Percentiles rank a stretch among this genome's conserved stretches.
Evolutionary conservation across 2,888 invertebrate species (phyloP).

Genomic region (Ommatoiulus sabulosus): DNA sequence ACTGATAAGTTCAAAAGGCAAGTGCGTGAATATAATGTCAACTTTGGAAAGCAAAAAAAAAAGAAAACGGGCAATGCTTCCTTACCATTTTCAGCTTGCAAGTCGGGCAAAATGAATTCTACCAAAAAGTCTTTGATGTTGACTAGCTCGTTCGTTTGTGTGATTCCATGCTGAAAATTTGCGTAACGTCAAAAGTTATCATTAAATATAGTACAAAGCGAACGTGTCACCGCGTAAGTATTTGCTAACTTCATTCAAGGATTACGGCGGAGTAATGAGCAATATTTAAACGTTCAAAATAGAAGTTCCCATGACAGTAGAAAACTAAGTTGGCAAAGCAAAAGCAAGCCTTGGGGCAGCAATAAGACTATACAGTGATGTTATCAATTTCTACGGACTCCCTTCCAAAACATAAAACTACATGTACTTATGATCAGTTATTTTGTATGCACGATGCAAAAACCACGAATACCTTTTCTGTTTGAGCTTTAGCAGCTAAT

Average conservation of each 20-base stretch:
- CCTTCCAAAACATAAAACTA: too few species aligned
- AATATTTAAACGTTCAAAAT: too few species aligned
- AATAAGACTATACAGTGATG: too few species aligned
- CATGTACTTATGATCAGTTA: too few species aligned
- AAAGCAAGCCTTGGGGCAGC: too few species aligned
- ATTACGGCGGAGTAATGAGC: too few species aligned
- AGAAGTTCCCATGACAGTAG: too few species aligned
- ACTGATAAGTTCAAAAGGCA: slow-evolving; percentile 71
- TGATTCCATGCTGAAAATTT: slow-evolving; percentile 79
- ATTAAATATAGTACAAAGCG: too few species aligned
- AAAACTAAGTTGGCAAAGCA: too few species aligned
- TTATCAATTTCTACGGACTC: too few species aligned
- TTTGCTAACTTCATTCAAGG: too few species aligned
- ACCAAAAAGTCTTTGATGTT: slow-evolving; percentile 89
- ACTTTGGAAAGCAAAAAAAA: background rate
- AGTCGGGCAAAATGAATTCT: slow-evolving; percentile 87
- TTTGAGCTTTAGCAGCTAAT: slow-evolving; percentile 88
- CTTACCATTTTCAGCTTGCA: slow-evolving; percentile 79
- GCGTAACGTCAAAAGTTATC: background rate
- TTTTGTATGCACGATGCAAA: background rate
- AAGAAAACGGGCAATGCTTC: slow-evolving; percentile 30
- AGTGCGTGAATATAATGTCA: background rate
- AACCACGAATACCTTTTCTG: slow-evolving; percentile 73
- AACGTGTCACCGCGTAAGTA: too few species aligned
- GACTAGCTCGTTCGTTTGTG: slow-evolving; percentile 89